Conservation (phyloP, 2,797 vertebrate species). For the Eurystomus glaucurus region DNA sequence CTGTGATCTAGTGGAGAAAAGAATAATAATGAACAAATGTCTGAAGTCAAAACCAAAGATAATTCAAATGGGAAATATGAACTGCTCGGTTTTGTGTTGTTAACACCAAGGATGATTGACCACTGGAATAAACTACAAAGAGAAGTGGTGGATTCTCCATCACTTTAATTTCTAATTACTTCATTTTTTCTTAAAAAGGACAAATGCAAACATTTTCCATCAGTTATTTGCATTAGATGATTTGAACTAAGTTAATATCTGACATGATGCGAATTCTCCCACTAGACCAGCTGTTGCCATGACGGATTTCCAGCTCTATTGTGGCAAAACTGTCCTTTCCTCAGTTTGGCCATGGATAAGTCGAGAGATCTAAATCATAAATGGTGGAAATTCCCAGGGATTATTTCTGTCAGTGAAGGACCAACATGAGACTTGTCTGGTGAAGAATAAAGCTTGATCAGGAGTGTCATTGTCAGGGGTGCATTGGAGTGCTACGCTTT, state of each 20-base stretch:
- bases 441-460: neutral
- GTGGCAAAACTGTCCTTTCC: neutral
- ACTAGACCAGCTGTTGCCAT: neutral
- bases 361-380: neutral
- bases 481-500: neutral
- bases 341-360: neutral
- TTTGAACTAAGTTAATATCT: neutral
- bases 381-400: neutral
- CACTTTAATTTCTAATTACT: constrained; percentile 33
- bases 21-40: constrained; percentile 34
- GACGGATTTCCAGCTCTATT: neutral
- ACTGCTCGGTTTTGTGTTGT: neutral
- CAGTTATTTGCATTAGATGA: neutral
- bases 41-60: constrained; percentile 64
- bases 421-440: neutral
- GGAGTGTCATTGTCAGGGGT: neutral
- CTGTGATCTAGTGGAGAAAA: constrained; percentile 27
- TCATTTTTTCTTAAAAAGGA: constrained; percentile 5
- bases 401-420: neutral
- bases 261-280: neutral
- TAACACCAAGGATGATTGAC: constrained; percentile 22
- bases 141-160: constrained; percentile 19
- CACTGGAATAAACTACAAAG: constrained; percentile 56
- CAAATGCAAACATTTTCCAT: constrained; percentile 14
- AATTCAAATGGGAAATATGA: constrained; percentile 42